A percentile compares a stretch with the other conserved stretches of the same genome.
Evolutionary conservation across 2,888 invertebrate genomes (phyloP).

Genomic region (Linyphia triangularis): DNA sequence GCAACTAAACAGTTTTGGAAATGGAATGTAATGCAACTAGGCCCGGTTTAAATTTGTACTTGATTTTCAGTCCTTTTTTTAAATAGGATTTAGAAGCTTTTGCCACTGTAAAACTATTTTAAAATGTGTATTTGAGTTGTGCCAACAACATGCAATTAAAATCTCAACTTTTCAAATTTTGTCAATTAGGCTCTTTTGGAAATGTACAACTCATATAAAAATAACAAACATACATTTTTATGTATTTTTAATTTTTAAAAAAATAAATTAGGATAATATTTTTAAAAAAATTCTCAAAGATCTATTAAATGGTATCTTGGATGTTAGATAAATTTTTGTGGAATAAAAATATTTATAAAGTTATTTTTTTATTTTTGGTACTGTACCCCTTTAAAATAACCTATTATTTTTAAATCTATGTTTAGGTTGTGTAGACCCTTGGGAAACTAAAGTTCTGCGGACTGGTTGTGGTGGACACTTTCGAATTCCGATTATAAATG

Average conservation of each 20-base stretch:
- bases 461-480: conserved; percentile 93
- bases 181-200: too few species aligned
- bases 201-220: too few species aligned
- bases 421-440: conserved; percentile 91
- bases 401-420: conserved; percentile 66
- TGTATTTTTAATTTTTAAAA: not conserved
- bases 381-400: not conserved
- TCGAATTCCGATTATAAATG: conserved; percentile 85
- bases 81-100: too few species aligned
- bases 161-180: too few species aligned
- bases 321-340: not conserved
- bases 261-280: not conserved
- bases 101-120: too few species aligned
- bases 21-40: too few species aligned
- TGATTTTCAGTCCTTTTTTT: too few species aligned
- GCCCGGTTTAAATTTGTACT: too few species aligned
- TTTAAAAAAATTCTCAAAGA: not conserved
- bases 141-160: too few species aligned
- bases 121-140: too few species aligned
- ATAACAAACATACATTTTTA: too few species aligned
- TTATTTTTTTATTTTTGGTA: not conserved
- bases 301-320: not conserved
- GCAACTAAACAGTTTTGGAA: too few species aligned
- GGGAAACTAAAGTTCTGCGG: conserved; percentile 93
- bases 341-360: not conserved